Conservation (phyloP, 2,797 vertebrate species). For the Mormyrops boulengeri region DNA sequence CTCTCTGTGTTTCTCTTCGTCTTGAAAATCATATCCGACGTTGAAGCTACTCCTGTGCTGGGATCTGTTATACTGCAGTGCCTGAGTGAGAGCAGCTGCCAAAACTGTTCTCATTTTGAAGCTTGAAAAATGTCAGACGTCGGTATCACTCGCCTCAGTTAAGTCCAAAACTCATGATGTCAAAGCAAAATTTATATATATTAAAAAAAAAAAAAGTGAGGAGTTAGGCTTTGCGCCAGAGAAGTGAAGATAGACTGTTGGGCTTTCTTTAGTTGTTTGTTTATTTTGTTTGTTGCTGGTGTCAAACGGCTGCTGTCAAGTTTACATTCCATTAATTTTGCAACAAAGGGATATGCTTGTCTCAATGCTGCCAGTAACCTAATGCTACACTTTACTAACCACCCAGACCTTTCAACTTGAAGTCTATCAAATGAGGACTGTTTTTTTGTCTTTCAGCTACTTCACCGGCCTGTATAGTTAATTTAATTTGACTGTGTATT, state of each 20-base stretch:
- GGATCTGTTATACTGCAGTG: neutral
- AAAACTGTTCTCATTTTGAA: conserved; percentile 7
- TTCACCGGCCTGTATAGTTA: neutral
- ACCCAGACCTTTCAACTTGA: neutral
- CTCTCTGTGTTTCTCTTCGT: neutral
- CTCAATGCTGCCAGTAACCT: neutral
- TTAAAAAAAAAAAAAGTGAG: neutral
- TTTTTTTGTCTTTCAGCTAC: neutral
- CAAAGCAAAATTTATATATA: neutral
- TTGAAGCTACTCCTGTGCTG: neutral
- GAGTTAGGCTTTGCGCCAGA: neutral
- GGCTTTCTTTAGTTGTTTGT: neutral
- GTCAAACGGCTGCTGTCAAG: neutral
- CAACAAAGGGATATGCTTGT: neutral
- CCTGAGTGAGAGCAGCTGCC: conserved; percentile 18
- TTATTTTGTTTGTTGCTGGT: neutral
- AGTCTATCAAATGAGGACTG: neutral
- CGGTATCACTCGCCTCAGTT: neutral
- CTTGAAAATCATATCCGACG: neutral
- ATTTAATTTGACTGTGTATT: neutral
- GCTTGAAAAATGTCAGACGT: neutral
- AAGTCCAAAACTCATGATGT: neutral
- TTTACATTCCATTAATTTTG: neutral
- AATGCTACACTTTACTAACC: neutral
- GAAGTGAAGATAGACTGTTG: neutral